These are phyloP conservation scores for Sinocyclocheilus maitianheensis DNA, from an alignment of 2,113 vertebrate genomes.

Conservation along the genomic window DNA sequence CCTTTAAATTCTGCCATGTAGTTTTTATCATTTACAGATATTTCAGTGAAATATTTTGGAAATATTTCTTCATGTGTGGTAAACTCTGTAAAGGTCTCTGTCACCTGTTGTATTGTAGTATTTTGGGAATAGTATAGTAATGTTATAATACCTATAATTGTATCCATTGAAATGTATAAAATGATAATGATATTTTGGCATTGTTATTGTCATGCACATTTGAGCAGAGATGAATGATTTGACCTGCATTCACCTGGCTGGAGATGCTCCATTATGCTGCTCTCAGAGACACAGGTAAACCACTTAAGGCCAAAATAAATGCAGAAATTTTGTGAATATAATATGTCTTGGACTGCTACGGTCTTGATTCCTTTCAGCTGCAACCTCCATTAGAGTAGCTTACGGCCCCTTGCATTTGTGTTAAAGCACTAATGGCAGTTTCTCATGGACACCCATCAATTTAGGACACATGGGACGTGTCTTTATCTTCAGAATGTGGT, in stretches of 20 bases:
- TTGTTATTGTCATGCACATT: background rate
- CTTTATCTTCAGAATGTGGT: slow-evolving; percentile 32
- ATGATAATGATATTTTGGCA: background rate
- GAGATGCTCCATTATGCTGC: slow-evolving; percentile 28
- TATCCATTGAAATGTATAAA: background rate
- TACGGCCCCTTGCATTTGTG: slow-evolving; percentile 16
- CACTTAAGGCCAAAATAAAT: slow-evolving; percentile 33
- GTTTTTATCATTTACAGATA: background rate
- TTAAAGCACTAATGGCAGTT: slow-evolving; percentile 41
- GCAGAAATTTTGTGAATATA: slow-evolving; percentile 27
- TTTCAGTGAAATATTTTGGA: background rate
- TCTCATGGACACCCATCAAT: slow-evolving; percentile 32
- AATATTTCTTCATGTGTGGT: background rate
- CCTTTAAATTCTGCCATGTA: background rate
- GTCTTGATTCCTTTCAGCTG: slow-evolving; percentile 24
- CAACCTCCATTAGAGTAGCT: slow-evolving; percentile 43
- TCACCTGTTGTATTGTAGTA: background rate
- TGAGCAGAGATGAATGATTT: background rate
- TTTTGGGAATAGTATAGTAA: background rate
- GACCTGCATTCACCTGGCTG: slow-evolving; percentile 7
- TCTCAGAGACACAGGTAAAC: slow-evolving; percentile 17
- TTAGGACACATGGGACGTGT: slow-evolving; percentile 11
- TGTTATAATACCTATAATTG: background rate
- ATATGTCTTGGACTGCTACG: background rate
- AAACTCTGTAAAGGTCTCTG: background rate